A percentile compares a stretch with the other conserved stretches of the same genome.
Conservation (phyloP, 2,888 invertebrate species). For the Chaetogeoica ovagalla region DNA sequence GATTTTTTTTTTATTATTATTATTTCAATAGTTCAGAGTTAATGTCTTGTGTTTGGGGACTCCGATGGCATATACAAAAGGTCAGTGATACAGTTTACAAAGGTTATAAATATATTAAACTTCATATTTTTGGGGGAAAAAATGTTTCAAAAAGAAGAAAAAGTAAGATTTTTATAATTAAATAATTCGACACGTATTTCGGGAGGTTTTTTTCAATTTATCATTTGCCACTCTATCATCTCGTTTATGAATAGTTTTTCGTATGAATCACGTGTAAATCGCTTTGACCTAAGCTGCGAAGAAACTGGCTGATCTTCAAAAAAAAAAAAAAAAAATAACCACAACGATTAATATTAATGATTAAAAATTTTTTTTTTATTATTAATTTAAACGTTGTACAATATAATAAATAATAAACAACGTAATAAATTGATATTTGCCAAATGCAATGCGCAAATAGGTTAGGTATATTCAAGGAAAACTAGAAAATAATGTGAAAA, state of each 20-base stretch:
- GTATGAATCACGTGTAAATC: neutral
- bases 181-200: no score
- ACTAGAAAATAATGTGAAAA: neutral
- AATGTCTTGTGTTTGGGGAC: constrained; percentile 18
- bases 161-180: no score
- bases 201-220: neutral
- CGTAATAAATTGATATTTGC: neutral
- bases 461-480: constrained; percentile 4
- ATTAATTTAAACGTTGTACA: neutral
- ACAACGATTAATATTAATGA: constrained; percentile 1
- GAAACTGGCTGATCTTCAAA: neutral
- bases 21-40: no score
- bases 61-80: constrained; percentile 6
- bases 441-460: constrained; percentile 2
- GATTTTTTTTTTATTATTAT: no score
- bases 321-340: neutral
- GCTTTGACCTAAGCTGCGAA: neutral
- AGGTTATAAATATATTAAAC: constrained; percentile 16
- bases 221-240: constrained; percentile 5
- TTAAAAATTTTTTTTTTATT: neutral
- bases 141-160: no score
- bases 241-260: neutral
- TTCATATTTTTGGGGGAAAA: neutral
- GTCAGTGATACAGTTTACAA: constrained; percentile 29
- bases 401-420: neutral